phyloP scores from a whole-genome alignment of 1,140 invertebrate genomes.

The Drosophila pandora region DNA sequence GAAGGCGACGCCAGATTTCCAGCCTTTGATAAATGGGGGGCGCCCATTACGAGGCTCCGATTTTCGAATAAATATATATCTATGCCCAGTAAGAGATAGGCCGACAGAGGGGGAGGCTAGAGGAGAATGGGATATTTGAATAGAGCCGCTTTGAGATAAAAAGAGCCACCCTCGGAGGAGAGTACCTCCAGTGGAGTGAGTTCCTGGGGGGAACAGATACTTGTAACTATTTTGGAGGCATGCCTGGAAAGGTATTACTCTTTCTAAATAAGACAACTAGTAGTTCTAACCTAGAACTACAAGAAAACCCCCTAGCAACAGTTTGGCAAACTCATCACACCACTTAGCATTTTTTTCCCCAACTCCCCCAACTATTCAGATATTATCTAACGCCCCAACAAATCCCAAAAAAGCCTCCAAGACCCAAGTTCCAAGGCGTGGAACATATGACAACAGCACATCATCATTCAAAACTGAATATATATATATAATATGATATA shows the following conservation, averaged over 20 bases:
- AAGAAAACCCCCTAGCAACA: background rate
- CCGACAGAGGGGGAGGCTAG: background rate
- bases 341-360: background rate
- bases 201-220: background rate
- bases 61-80: conserved; percentile 22
- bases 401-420: conserved; percentile 64
- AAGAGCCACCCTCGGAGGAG: background rate
- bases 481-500: conserved; percentile 30
- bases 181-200: background rate
- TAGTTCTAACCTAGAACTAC: too few relatives aligned
- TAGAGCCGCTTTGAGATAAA: background rate
- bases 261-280: too few relatives aligned
- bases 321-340: background rate
- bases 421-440: background rate
- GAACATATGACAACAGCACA: conserved; percentile 73
- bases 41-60: conserved; percentile 56
- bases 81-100: background rate
- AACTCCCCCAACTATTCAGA: conserved; percentile 31
- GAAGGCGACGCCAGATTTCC: conserved; percentile 68
- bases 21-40: conserved; percentile 73
- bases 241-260: too few relatives aligned
- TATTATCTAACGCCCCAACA: conserved; percentile 75
- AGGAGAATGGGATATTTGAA: background rate
- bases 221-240: too few relatives aligned
- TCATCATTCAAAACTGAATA: conserved; percentile 70